phyloP scores from a whole-genome alignment of 2,113 vertebrate genomes.

The Pluvianellus socialis region DNA sequence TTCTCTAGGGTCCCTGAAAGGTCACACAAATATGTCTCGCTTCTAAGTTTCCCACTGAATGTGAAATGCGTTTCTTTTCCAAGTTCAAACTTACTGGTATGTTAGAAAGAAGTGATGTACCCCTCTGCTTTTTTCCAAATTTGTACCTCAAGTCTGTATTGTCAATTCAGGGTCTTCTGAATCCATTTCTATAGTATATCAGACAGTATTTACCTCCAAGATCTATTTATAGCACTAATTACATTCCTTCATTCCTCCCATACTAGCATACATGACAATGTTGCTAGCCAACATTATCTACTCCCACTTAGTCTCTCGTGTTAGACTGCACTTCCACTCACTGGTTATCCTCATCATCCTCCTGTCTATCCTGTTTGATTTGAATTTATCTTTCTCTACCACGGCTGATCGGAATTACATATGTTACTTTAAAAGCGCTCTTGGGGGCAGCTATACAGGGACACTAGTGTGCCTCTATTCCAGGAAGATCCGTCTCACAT shows the following conservation, averaged over 20 bases:
- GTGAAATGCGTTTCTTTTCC: not conserved
- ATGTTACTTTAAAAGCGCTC: not conserved
- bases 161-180: not conserved
- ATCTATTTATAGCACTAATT: not conserved
- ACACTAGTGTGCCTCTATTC: not conserved
- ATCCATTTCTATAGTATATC: not conserved
- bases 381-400: not conserved
- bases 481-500: rapidly evolving
- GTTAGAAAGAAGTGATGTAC: not conserved
- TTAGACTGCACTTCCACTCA: not conserved
- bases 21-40: conserved; percentile 13
- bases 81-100: not conserved
- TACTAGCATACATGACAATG: not conserved
- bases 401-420: not conserved
- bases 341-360: not conserved
- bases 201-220: not conserved
- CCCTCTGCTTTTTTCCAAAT: not conserved
- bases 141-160: not conserved
- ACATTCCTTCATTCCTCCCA: not conserved
- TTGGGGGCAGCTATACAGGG: not conserved
- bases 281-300: not conserved
- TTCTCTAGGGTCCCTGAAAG: conserved; percentile 34
- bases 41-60: not conserved
- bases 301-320: not conserved
- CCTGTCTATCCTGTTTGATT: not conserved